phyloP scores from a whole-genome alignment of 2,797 vertebrate species.

The Petrocephalus schoutedeni region DNA sequence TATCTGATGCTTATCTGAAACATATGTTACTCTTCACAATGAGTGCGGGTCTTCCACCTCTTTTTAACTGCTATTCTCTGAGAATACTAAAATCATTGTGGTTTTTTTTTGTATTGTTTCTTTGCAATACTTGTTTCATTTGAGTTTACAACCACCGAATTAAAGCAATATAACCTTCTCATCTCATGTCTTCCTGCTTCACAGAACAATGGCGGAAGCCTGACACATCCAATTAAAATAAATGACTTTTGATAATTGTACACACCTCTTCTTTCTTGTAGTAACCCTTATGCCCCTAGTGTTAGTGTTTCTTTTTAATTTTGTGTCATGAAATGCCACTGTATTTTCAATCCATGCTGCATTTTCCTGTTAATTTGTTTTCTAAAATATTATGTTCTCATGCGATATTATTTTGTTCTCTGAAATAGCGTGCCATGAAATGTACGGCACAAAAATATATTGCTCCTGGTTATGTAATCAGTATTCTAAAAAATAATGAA shows the following conservation, averaged over 20 bases:
- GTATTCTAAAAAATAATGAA: not conserved
- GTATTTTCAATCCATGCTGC: not conserved
- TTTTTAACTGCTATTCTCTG: not conserved
- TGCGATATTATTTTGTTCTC: not conserved
- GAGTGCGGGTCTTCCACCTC: not conserved
- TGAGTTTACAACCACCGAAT: slow-evolving; percentile 4
- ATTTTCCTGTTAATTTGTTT: not conserved
- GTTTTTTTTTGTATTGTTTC: not conserved
- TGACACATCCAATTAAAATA: not conserved
- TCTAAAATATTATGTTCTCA: not conserved
- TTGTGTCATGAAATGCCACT: not conserved
- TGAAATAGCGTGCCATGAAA: not conserved
- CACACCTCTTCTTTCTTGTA: not conserved
- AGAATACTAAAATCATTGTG: not conserved
- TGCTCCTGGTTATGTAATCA: not conserved
- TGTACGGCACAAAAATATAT: not conserved
- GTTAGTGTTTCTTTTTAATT: not conserved
- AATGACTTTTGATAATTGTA: not conserved
- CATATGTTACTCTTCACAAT: not conserved
- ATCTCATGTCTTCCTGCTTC: not conserved
- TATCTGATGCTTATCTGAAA: not conserved
- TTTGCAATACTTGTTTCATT: not conserved
- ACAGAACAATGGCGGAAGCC: not conserved
- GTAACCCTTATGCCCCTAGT: not conserved
- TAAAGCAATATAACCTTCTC: not conserved